Evolutionary conservation across 64 coral and sea anemone species (phyloP).

Genomic region (Actinia equina): DNA sequence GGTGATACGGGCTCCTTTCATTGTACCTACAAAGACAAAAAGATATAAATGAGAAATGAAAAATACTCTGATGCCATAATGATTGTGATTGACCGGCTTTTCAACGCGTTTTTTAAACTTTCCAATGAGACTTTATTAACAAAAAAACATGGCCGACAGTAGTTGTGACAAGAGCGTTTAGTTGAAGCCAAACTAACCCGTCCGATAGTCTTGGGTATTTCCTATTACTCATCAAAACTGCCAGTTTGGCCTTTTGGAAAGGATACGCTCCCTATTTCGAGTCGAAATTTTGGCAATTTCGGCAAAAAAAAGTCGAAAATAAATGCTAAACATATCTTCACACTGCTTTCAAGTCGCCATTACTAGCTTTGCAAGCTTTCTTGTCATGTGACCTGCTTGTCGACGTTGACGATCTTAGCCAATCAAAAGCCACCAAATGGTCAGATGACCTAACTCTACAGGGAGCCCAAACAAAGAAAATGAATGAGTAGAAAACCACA

Average conservation of each 20-base stretch:
- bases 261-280: slow-evolving; percentile 86
- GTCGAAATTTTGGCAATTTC: slow-evolving; percentile 66
- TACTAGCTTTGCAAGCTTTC: slow-evolving; percentile 81
- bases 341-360: slow-evolving; percentile 93
- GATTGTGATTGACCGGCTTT: background rate
- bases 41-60: slow-evolving; percentile 20
- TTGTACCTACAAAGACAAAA: slow-evolving; percentile 87
- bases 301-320: slow-evolving; percentile 58
- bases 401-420: background rate
- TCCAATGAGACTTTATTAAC: slow-evolving; percentile 46
- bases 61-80: background rate
- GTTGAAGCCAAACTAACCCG: slow-evolving; percentile 90
- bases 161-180: slow-evolving; percentile 46
- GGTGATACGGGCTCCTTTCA: slow-evolving; percentile 99
- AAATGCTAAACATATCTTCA: slow-evolving; percentile 89
- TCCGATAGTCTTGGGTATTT: slow-evolving; percentile 99
- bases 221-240: slow-evolving; percentile 99
- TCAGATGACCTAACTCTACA: slow-evolving; percentile 9
- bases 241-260: slow-evolving; percentile 95
- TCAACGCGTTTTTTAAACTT: slow-evolving; percentile 25
- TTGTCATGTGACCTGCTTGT: slow-evolving; percentile 70
- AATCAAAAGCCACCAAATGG: background rate
- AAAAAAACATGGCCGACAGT: slow-evolving; percentile 96
- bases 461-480: slow-evolving; percentile 22
- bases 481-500: background rate